Percentiles rank a stretch among this genome's conserved stretches.
These are phyloP conservation scores for Calosoma granatense DNA, from an alignment of 1,140 invertebrate genomes.

Conservation along the genomic window DNA sequence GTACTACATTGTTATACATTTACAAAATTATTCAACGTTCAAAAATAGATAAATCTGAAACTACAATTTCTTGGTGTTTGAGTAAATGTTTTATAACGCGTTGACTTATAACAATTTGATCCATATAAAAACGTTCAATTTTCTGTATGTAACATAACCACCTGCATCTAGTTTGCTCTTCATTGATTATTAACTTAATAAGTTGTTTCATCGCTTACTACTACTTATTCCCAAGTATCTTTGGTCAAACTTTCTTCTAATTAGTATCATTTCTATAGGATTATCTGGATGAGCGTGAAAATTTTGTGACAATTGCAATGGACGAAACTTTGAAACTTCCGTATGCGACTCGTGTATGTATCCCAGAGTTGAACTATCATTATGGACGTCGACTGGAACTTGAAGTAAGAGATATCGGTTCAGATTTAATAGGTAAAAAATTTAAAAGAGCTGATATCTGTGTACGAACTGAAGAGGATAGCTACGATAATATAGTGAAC, in stretches of 20 bases:
- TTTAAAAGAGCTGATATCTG: constrained; percentile 39
- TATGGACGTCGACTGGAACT: constrained; percentile 34
- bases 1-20: neutral
- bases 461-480: constrained; percentile 40
- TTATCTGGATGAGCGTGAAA: constrained; percentile 36
- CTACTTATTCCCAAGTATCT: neutral
- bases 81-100: too few species aligned
- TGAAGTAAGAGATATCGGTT: constrained; percentile 33
- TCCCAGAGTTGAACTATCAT: constrained; percentile 40
- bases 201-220: neutral
- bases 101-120: too few species aligned
- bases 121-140: too few species aligned
- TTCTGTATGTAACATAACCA: too few species aligned
- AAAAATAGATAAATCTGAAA: too few species aligned
- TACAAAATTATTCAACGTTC: too few species aligned
- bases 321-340: constrained; percentile 32
- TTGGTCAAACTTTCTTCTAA: neutral
- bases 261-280: constrained; percentile 28
- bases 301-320: constrained; percentile 41
- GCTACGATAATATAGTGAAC: constrained; percentile 40
- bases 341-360: constrained; percentile 38
- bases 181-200: too few species aligned
- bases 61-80: too few species aligned
- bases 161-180: too few species aligned
- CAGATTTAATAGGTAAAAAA: constrained; percentile 32